phyloP scores from a whole-genome alignment of 2,888 invertebrate genomes.

The Furcula furcula region DNA sequence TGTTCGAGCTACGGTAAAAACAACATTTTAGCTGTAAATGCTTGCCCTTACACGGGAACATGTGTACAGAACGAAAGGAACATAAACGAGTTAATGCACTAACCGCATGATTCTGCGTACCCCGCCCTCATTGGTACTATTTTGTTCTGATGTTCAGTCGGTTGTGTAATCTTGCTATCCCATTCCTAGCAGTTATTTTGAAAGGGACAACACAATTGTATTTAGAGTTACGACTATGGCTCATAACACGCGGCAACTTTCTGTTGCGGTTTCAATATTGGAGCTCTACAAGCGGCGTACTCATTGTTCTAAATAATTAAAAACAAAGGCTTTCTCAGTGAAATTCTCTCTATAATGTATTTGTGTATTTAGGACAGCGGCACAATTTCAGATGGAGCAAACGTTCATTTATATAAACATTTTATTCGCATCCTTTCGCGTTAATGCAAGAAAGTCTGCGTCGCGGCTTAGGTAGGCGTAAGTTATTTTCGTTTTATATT shows the following conservation, averaged over 20 bases:
- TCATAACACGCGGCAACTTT: conserved; percentile 15
- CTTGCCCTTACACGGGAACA: conserved; percentile 45
- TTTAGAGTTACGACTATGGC: conserved; percentile 19
- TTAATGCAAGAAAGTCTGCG: conserved; percentile 54
- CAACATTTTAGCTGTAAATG: conserved; percentile 65
- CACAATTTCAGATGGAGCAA: conserved; percentile 37
- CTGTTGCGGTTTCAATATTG: conserved; percentile 35
- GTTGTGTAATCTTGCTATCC: conserved; percentile 18
- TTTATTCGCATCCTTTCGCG: conserved; percentile 53
- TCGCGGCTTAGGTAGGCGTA: conserved; percentile 59
- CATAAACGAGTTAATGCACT: conserved; percentile 37
- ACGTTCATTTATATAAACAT: conserved; percentile 55
- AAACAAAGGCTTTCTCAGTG: conserved; percentile 23
- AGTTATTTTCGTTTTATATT: conserved; percentile 74
- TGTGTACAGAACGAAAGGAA: conserved; percentile 37
- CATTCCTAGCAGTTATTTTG: conserved; percentile 20
- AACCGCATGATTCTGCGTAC: conserved; percentile 33
- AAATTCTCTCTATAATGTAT: conserved; percentile 29
- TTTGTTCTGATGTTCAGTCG: conserved; percentile 13
- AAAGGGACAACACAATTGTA: conserved; percentile 19
- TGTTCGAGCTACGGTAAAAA: conserved; percentile 56
- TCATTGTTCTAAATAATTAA: conserved; percentile 29
- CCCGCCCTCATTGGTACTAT: conserved; percentile 8
- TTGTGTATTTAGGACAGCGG: conserved; percentile 32
- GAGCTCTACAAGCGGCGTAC: conserved; percentile 18